Evolutionary conservation across 2,888 invertebrate genomes (phyloP).

Genomic region (Phengaris alcon): DNA sequence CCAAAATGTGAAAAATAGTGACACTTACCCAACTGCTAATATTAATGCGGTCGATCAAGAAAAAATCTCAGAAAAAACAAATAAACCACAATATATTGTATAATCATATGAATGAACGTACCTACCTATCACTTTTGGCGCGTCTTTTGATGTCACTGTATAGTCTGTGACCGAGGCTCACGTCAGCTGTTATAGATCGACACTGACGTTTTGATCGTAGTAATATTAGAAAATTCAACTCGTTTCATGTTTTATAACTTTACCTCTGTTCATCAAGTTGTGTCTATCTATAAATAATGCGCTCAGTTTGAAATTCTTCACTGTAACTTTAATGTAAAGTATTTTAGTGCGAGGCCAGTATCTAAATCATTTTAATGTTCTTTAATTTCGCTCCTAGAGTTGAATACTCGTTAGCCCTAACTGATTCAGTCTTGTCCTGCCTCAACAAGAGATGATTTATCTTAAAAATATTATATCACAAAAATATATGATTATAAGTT

Average conservation of each 20-base stretch:
- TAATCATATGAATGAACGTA: neutral
- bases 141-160: slow-evolving; percentile 32
- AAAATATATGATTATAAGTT: slow-evolving; percentile 43
- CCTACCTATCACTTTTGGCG: slow-evolving; percentile 33
- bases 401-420: slow-evolving; percentile 35
- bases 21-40: neutral
- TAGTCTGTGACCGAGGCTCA: slow-evolving; percentile 43
- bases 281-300: slow-evolving; percentile 29
- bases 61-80: too few relatives aligned
- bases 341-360: slow-evolving; percentile 33
- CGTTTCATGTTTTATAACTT: slow-evolving; percentile 8
- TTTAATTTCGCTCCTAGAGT: slow-evolving; percentile 30
- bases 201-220: slow-evolving; percentile 23
- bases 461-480: slow-evolving; percentile 59
- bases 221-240: slow-evolving; percentile 19
- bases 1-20: slow-evolving; percentile 31
- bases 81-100: too few relatives aligned
- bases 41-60: neutral
- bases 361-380: slow-evolving; percentile 38
- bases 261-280: neutral
- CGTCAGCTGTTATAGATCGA: slow-evolving; percentile 43
- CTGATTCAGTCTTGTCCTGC: slow-evolving; percentile 50
- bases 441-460: slow-evolving; percentile 53
- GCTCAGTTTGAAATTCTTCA: slow-evolving; percentile 27
- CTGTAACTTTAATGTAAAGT: slow-evolving; percentile 25